These are phyloP conservation scores for Leptinotarsa juncta DNA, from an alignment of 2,888 invertebrate species.

Conservation along the genomic window DNA sequence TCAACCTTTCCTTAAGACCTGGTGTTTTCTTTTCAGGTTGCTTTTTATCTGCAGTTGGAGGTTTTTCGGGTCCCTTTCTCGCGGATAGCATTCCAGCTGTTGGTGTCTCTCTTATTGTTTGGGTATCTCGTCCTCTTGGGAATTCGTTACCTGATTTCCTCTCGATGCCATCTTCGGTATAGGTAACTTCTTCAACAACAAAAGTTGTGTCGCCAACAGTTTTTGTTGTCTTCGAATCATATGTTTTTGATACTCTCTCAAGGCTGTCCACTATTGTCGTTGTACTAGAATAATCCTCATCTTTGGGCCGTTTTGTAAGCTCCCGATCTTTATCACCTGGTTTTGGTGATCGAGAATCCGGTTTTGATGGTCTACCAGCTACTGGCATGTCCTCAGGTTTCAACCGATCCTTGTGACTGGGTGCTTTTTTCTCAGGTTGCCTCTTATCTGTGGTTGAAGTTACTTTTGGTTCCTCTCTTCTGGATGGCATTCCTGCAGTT, in stretches of 20 bases:
- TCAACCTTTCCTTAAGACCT: not conserved
- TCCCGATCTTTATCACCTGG: not conserved
- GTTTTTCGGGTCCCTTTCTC: not conserved
- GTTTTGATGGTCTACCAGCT: conserved; percentile 17
- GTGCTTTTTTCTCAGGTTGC: conserved; percentile 18
- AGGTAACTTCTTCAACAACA: conserved; percentile 49
- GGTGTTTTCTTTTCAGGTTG: conserved; percentile 9
- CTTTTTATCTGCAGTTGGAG: conserved; percentile 25
- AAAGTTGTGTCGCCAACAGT: conserved; percentile 54
- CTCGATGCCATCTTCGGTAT: conserved; percentile 33
- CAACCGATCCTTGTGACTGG: not conserved
- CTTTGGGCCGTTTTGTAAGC: not conserved
- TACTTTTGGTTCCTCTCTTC: not conserved
- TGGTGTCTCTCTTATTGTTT: not conserved
- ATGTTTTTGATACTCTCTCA: not conserved
- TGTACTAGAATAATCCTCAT: conserved; percentile 18
- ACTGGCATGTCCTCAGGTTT: conserved; percentile 24
- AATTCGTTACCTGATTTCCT: not conserved
- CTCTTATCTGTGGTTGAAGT: conserved; percentile 26
- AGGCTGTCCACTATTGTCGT: not conserved
- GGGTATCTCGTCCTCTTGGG: not conserved
- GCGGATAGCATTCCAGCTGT: conserved; percentile 15
- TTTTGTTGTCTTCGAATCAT: conserved; percentile 26
- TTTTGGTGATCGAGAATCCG: not conserved
- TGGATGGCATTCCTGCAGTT: conserved; percentile 9